Conservation (phyloP, 2,888 invertebrate species). For the Beris morrisii region DNA sequence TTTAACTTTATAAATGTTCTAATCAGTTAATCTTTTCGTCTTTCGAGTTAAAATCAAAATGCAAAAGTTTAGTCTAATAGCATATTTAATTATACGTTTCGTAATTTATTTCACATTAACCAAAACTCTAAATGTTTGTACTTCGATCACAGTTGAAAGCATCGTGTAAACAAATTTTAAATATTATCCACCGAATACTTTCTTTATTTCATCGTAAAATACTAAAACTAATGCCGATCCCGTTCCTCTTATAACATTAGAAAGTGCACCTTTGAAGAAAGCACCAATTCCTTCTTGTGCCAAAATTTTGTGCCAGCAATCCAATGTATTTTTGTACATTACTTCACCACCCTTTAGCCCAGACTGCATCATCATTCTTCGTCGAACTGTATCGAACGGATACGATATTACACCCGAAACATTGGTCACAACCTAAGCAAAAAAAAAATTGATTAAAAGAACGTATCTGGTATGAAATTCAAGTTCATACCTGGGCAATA, state of each 20-base stretch:
- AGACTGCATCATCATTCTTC: slow-evolving; percentile 99
- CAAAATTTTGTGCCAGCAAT: slow-evolving; percentile 88
- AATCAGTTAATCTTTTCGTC: too few relatives aligned
- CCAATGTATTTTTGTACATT: slow-evolving; percentile 86
- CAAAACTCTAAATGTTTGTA: too few relatives aligned
- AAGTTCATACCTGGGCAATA: slow-evolving; percentile 72
- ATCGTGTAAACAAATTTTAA: too few relatives aligned
- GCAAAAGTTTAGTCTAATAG: too few relatives aligned
- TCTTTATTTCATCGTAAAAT: slow-evolving; percentile 88
- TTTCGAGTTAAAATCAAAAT: too few relatives aligned
- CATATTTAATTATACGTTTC: too few relatives aligned
- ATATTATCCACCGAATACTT: slow-evolving; percentile 52
- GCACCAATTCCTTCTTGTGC: slow-evolving; percentile 79
- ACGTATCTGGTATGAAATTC: not conserved
- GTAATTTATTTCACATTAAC: too few relatives aligned
- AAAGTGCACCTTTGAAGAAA: slow-evolving; percentile 97
- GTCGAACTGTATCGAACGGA: slow-evolving; percentile 93
- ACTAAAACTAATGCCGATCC: slow-evolving; percentile 93
- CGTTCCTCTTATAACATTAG: slow-evolving; percentile 90
- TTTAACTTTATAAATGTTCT: too few relatives aligned
- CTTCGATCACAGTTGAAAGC: too few relatives aligned
- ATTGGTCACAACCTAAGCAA: slow-evolving; percentile 67
- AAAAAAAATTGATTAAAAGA: not conserved
- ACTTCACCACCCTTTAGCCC: slow-evolving; percentile 79
- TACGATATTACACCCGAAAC: slow-evolving; percentile 92